These are phyloP conservation scores for Atherix ibis DNA, from an alignment of 2,888 invertebrate genomes.

Conservation along the genomic window DNA sequence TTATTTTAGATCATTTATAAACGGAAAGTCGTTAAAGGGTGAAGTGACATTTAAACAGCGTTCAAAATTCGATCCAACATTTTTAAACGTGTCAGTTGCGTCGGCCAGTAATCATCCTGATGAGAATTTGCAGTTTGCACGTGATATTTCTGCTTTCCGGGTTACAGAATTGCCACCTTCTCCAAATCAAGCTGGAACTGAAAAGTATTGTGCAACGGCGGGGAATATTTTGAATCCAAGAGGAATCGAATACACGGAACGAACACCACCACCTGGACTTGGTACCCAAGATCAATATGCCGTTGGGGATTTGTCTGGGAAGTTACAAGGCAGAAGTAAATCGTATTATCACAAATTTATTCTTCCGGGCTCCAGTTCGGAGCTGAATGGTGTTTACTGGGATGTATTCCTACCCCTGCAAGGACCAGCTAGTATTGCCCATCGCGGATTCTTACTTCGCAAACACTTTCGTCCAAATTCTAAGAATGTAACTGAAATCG, in stretches of 20 bases:
- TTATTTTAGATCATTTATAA: conserved; percentile 47
- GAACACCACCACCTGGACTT: conserved; percentile 52
- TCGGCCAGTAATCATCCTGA: conserved; percentile 50
- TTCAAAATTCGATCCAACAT: conserved; percentile 72
- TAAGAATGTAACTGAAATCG: conserved; percentile 21
- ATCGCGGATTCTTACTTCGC: conserved; percentile 46
- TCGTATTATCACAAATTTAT: conserved; percentile 50
- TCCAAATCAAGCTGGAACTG: conserved; percentile 35
- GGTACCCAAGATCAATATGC: conserved; percentile 84
- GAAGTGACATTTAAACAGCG: conserved; percentile 61
- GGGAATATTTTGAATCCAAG: conserved; percentile 66
- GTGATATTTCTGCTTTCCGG: conserved; percentile 53
- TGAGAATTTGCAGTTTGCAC: conserved; percentile 55
- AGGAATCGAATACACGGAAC: conserved; percentile 37
- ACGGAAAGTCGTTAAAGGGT: conserved; percentile 66
- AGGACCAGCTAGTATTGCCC: conserved; percentile 61
- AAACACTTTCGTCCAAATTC: conserved; percentile 23
- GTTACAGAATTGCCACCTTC: conserved; percentile 55
- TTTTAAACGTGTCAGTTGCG: conserved; percentile 52
- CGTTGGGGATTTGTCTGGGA: conserved; percentile 78
- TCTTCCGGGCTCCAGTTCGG: conserved; percentile 50
- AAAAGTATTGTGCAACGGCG: conserved; percentile 48
- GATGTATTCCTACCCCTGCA: conserved; percentile 74
- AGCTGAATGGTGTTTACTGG: conserved; percentile 60
- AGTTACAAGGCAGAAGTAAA: conserved; percentile 57